phyloP scores from a whole-genome alignment of 37 sponge, comb jelly and placozoan species.

The Aplysina aerophoba region DNA sequence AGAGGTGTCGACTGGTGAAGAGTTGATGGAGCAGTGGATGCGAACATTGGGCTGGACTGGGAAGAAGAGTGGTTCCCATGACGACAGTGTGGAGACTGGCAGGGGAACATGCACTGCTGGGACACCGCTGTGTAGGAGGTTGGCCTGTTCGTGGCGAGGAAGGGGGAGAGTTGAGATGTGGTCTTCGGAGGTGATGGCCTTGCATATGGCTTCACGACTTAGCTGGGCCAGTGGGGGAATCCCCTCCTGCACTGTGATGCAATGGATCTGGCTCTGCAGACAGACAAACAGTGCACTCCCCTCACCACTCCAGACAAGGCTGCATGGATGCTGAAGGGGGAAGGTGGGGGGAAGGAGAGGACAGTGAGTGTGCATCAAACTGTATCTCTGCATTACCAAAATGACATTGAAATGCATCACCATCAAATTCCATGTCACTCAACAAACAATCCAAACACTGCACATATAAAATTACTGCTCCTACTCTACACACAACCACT shows the following conservation, averaged over 20 bases:
- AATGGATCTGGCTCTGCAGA: constrained; percentile 16
- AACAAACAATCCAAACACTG: no score
- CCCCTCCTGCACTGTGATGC: not conserved
- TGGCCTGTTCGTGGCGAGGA: no score
- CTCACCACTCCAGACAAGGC: not conserved
- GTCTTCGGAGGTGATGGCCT: not conserved
- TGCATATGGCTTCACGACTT: constrained; percentile 3
- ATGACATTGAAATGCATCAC: not conserved
- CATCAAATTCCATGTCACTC: no score
- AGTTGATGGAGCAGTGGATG: constrained; percentile 42
- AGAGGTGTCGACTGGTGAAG: not conserved
- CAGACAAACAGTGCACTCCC: constrained; percentile 2
- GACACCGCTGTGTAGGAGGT: no score
- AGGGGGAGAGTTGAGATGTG: constrained; percentile 10
- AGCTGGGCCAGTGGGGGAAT: constrained; percentile 35
- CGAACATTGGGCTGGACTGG: constrained; percentile 37
- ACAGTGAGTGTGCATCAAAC: no score
- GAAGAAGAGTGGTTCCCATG: constrained; percentile 34
- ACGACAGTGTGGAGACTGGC: not conserved
- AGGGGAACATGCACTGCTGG: constrained; percentile 3
- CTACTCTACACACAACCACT: no score
- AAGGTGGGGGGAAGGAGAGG: not conserved
- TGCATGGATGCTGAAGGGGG: not conserved
- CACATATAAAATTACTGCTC: no score
- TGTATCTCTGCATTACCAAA: no score